A percentile compares a stretch with the other conserved stretches of the same genome.
These are phyloP conservation scores for Drosophila pseudoananassae DNA, from an alignment of 1,140 invertebrate genomes.

Conservation along the genomic window DNA sequence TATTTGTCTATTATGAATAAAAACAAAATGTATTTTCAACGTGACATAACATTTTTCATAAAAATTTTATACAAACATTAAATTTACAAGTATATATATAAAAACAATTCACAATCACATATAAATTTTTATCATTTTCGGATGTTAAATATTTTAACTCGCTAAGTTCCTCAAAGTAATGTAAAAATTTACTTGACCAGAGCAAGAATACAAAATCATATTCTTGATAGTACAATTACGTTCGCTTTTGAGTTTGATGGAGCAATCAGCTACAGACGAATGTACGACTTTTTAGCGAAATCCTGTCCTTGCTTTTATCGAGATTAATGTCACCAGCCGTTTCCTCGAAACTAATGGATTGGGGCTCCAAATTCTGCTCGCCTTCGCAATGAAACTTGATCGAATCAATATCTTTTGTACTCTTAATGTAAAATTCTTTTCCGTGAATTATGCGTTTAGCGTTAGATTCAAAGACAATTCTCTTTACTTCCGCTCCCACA, in stretches of 20 bases:
- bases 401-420: slow-evolving; percentile 81
- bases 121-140: slow-evolving; percentile 78
- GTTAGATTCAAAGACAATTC: slow-evolving; percentile 54
- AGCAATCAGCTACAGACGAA: slow-evolving; percentile 63
- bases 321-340: slow-evolving; percentile 25
- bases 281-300: slow-evolving; percentile 29
- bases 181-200: slow-evolving; percentile 80
- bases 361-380: slow-evolving; percentile 7
- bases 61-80: slow-evolving; percentile 82
- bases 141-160: slow-evolving; percentile 81
- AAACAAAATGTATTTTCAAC: slow-evolving; percentile 46
- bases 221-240: slow-evolving; percentile 50
- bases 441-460: slow-evolving; percentile 47
- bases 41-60: slow-evolving; percentile 82
- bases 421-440: slow-evolving; percentile 76
- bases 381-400: slow-evolving; percentile 68
- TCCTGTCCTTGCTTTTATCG: slow-evolving; percentile 25
- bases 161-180: slow-evolving; percentile 76
- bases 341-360: neutral
- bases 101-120: slow-evolving; percentile 82
- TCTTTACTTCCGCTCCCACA: slow-evolving; percentile 22
- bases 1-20: no score
- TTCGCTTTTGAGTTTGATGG: slow-evolving; percentile 21
- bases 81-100: slow-evolving; percentile 81
- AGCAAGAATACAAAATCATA: slow-evolving; percentile 79